Percentiles rank a stretch among this genome's conserved stretches.
Conservation (phyloP, 2,113 vertebrate species). For the Fregetta grallaria region DNA sequence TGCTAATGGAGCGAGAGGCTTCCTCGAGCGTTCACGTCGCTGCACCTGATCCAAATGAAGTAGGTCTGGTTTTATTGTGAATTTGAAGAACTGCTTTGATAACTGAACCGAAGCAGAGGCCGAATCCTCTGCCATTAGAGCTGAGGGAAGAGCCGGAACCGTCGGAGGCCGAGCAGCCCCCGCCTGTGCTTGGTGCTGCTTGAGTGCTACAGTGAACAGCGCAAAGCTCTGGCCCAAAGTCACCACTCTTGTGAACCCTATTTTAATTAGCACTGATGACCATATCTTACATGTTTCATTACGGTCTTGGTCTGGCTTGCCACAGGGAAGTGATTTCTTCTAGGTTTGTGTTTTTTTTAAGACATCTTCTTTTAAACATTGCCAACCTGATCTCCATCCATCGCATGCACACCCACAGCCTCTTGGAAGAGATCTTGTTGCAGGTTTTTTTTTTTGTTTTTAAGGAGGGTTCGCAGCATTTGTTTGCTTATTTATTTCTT, state of each 20-base stretch:
- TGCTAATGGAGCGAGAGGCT: background rate
- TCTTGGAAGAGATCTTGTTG: background rate
- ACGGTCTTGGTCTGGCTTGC: background rate
- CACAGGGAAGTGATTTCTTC: background rate
- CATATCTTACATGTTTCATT: background rate
- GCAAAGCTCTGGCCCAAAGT: background rate
- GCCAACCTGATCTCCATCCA: background rate
- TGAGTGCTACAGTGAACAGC: rapidly evolving
- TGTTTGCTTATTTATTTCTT: background rate
- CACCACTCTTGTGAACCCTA: background rate
- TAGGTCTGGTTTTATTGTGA: background rate
- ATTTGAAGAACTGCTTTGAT: background rate
- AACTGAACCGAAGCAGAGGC: background rate
- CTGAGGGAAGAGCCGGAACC: background rate
- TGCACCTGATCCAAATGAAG: background rate
- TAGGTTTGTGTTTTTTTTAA: background rate
- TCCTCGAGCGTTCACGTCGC: rapidly evolving
- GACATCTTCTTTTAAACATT: background rate
- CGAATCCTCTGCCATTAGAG: rapidly evolving
- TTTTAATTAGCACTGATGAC: background rate
- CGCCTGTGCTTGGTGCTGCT: background rate
- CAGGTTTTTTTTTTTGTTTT: background rate
- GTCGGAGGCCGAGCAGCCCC: rapidly evolving
- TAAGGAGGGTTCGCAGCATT: background rate
- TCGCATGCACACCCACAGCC: background rate